These are phyloP conservation scores for Apogon talboti DNA, from an alignment of 2,797 vertebrate species.

Conservation along the genomic window DNA sequence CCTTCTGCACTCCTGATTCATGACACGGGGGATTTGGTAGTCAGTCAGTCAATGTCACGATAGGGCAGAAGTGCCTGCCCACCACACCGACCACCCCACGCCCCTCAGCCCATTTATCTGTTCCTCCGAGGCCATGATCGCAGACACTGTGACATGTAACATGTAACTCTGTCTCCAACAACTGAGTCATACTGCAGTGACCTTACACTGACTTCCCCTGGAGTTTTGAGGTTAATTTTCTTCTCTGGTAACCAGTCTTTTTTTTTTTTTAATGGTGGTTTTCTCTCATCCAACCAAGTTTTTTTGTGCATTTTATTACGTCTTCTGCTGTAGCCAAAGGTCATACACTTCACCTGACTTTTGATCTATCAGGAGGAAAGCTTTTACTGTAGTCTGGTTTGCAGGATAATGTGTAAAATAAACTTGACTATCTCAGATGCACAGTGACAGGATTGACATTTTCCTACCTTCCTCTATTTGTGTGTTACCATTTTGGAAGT, in stretches of 20 bases:
- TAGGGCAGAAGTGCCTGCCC: conserved; percentile 34
- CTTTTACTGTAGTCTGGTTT: too few relatives aligned
- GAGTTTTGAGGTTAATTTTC: conserved; percentile 26
- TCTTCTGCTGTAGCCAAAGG: too few relatives aligned
- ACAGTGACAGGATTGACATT: too few relatives aligned
- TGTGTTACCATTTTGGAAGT: too few relatives aligned
- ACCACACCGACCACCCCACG: conserved; percentile 4
- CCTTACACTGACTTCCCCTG: conserved; percentile 31
- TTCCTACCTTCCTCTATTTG: too few relatives aligned
- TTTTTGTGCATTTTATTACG: not conserved
- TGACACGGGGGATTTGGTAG: conserved; percentile 73
- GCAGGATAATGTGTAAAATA: too few relatives aligned
- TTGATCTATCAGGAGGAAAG: too few relatives aligned
- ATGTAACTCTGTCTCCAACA: conserved; percentile 38
- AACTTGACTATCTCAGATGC: too few relatives aligned
- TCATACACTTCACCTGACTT: too few relatives aligned
- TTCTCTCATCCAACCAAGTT: not conserved
- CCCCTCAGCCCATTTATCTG: conserved; percentile 43
- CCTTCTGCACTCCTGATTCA: conserved; percentile 60
- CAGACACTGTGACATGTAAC: conserved; percentile 47
- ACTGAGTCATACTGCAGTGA: conserved; percentile 55
- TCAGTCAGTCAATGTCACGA: conserved; percentile 75
- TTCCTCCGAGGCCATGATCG: conserved; percentile 28
- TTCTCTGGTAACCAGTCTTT: not conserved
- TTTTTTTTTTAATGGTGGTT: conserved; percentile 6